phyloP scores from a whole-genome alignment of 2,888 invertebrate genomes.

The Mythimna vitellina region DNA sequence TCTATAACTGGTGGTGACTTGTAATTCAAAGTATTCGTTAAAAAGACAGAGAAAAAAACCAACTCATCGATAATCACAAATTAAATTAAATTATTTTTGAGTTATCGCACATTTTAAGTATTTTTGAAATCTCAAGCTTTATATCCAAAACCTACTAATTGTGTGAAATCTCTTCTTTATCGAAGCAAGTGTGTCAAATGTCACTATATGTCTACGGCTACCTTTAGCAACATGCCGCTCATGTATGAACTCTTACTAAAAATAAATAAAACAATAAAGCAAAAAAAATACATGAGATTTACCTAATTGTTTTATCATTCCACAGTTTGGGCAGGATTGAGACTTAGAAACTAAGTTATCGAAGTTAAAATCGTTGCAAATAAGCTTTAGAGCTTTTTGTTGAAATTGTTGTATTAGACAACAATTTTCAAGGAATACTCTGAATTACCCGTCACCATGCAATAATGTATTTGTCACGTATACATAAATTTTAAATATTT shows the following conservation, averaged over 20 bases:
- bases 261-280: no score
- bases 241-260: no score
- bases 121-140: background rate
- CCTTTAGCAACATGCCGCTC: no score
- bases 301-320: no score
- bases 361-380: background rate
- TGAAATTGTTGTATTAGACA: no score
- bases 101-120: background rate
- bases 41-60: background rate
- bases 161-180: background rate
- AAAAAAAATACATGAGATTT: no score
- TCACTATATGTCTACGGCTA: no score
- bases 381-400: no score
- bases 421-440: background rate
- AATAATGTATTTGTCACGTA: slow-evolving; percentile 52
- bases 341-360: background rate
- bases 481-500: background rate
- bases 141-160: background rate
- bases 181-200: background rate
- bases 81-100: background rate
- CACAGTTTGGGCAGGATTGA: background rate
- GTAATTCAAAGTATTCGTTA: no score
- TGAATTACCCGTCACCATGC: background rate
- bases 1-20: background rate
- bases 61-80: background rate